A percentile compares a stretch with the other conserved stretches of the same genome.
Conservation (phyloP, 2,113 vertebrate species). For the Myrmecophaga tridactyla region DNA sequence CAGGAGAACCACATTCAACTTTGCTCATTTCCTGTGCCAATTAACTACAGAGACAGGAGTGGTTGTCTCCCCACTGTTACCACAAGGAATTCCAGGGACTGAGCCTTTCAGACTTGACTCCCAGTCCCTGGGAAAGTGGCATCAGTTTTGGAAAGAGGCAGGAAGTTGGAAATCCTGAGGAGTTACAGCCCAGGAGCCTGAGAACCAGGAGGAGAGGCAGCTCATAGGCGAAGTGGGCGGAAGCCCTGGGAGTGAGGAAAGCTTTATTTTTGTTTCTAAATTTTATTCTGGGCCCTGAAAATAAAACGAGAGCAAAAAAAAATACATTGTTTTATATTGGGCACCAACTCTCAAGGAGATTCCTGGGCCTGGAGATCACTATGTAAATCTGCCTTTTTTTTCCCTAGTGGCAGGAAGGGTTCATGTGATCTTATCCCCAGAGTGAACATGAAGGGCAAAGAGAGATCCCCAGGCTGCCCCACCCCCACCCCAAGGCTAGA, state of each 20-base stretch:
- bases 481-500: neutral
- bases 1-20: conserved; percentile 71
- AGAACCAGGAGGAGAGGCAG: conserved; percentile 61
- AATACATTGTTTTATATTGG: conserved; percentile 60
- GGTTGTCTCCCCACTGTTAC: conserved; percentile 75
- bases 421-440: neutral
- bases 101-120: conserved; percentile 74
- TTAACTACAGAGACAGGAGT: conserved; percentile 67
- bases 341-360: neutral
- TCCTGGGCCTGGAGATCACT: neutral
- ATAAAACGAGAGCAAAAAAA: conserved; percentile 49
- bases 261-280: conserved; percentile 67
- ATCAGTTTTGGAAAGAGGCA: conserved; percentile 60
- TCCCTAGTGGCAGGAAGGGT: neutral
- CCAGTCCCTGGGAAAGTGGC: conserved; percentile 75
- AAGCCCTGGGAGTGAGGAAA: conserved; percentile 19
- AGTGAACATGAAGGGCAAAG: neutral
- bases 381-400: neutral
- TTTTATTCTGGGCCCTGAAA: conserved; percentile 58
- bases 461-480: neutral
- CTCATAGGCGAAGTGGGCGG: neutral
- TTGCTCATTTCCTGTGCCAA: conserved; percentile 77
- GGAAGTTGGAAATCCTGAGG: conserved; percentile 76
- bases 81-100: conserved; percentile 77
- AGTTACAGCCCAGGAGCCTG: conserved; percentile 56